Conservation (phyloP, 1,140 invertebrate species). For the Drosophila burlai region DNA sequence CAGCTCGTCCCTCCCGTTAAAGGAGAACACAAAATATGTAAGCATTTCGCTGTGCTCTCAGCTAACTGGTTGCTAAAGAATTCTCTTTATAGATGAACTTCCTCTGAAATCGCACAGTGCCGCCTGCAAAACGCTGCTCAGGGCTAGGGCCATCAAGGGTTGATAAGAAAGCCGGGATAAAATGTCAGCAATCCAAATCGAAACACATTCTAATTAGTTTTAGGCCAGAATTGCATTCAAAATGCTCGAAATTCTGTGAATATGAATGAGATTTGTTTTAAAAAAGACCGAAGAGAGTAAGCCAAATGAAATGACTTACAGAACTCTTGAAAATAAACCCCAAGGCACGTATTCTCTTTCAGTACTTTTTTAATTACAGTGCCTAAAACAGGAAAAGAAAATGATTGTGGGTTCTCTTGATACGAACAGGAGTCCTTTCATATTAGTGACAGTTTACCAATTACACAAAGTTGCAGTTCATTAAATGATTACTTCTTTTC, state of each 20-base stretch:
- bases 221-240: background rate
- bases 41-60: slow-evolving; percentile 84
- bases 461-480: background rate
- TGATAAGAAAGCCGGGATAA: background rate
- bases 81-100: slow-evolving; percentile 88
- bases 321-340: background rate
- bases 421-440: too few relatives aligned
- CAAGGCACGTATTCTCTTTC: background rate
- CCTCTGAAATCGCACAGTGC: slow-evolving; percentile 92
- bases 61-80: background rate
- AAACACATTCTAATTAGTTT: slow-evolving; percentile 9
- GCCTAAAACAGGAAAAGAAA: too few relatives aligned
- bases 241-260: background rate
- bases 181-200: too few relatives aligned
- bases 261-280: background rate
- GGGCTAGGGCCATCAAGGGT: slow-evolving; percentile 57
- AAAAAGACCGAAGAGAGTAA: background rate
- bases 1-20: slow-evolving; percentile 95
- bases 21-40: slow-evolving; percentile 98
- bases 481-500: background rate
- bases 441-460: too few relatives aligned
- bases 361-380: background rate
- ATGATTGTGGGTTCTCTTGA: too few relatives aligned
- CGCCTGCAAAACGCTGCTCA: slow-evolving; percentile 86
- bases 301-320: background rate